These are phyloP conservation scores for Muntiacus reevesi DNA, from an alignment of 2,113 vertebrate genomes.

Conservation along the genomic window DNA sequence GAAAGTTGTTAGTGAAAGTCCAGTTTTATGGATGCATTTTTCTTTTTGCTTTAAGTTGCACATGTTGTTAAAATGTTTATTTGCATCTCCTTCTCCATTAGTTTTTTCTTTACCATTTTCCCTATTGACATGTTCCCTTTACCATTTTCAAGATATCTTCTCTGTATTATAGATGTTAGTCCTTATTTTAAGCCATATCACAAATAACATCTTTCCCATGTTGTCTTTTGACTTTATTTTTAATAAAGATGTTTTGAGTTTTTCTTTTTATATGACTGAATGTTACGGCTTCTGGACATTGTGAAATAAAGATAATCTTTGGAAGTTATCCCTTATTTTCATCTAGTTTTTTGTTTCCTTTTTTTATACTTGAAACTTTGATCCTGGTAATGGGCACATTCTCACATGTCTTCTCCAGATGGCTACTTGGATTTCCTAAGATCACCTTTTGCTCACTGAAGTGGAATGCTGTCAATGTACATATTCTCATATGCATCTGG, in stretches of 20 bases:
- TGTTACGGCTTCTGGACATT: not conserved
- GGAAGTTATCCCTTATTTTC: not conserved
- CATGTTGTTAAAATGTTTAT: not conserved
- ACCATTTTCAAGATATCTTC: not conserved
- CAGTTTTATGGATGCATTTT: not conserved
- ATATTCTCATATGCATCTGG: not conserved
- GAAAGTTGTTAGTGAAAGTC: not conserved
- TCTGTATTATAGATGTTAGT: not conserved
- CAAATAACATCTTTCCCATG: not conserved
- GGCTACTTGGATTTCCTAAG: not conserved
- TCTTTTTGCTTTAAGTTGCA: not conserved
- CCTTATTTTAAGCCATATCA: not conserved
- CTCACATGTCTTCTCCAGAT: not conserved
- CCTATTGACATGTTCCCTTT: not conserved
- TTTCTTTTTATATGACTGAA: not conserved
- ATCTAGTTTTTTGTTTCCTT: not conserved
- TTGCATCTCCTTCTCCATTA: not conserved
- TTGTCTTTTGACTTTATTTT: not conserved
- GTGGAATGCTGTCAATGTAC: not conserved
- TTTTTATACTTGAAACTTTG: not conserved
- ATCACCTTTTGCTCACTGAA: not conserved
- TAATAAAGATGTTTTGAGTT: not conserved
- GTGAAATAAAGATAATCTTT: not conserved
- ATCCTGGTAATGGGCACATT: not conserved
- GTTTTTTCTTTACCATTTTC: not conserved